These are phyloP conservation scores for Mixornis gularis DNA, from an alignment of 2,113 vertebrate genomes.

Conservation along the genomic window DNA sequence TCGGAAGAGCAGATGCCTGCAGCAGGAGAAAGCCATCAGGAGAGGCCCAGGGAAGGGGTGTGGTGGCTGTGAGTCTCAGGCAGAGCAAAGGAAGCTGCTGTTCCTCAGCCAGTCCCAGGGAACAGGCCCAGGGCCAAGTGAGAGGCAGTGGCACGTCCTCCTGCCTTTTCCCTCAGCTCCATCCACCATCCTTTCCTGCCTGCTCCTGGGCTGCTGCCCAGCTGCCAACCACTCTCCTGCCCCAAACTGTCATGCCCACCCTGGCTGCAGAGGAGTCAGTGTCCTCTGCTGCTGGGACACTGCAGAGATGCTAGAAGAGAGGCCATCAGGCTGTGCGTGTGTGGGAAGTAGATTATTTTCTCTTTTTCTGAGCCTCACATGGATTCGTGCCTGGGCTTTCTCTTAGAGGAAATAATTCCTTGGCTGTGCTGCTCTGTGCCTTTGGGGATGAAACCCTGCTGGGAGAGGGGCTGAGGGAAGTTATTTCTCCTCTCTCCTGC, in stretches of 20 bases:
- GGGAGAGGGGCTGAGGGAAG: neutral
- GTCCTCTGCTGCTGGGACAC: neutral
- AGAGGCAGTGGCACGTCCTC: neutral
- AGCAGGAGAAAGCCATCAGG: conserved; percentile 1
- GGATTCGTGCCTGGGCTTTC: neutral
- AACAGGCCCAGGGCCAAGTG: neutral
- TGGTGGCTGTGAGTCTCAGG: neutral
- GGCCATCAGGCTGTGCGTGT: neutral
- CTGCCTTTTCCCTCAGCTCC: neutral
- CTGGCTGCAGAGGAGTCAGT: neutral
- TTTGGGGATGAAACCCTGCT: neutral
- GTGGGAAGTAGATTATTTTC: neutral
- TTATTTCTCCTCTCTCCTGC: neutral
- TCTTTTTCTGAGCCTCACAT: neutral
- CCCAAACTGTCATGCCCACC: neutral
- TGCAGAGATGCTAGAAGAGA: neutral
- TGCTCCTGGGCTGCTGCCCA: neutral
- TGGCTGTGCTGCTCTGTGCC: neutral
- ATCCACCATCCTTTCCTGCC: neutral
- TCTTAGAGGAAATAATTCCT: conserved; percentile 40
- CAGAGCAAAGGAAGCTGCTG: neutral
- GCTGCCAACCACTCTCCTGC: neutral
- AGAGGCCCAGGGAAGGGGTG: neutral
- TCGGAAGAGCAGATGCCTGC: neutral
- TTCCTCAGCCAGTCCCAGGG: neutral